Conservation (phyloP, 1,140 invertebrate species). For the Triops longicaudatus region DNA sequence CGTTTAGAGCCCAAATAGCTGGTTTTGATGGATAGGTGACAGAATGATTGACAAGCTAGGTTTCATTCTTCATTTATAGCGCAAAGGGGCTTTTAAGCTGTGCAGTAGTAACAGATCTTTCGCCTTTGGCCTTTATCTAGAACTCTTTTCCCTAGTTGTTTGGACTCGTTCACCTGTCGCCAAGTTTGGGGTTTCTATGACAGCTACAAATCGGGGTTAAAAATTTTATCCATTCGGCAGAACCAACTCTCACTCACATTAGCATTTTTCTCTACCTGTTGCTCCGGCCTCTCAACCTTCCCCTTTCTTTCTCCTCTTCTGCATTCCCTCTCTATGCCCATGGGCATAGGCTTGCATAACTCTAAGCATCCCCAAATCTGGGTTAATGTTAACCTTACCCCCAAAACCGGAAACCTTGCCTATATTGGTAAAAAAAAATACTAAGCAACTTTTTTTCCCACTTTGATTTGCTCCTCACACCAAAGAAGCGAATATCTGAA, state of each 20-base stretch:
- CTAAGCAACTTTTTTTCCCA: neutral
- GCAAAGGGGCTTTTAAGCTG: no score
- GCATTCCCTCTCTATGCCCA: neutral
- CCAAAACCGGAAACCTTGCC: neutral
- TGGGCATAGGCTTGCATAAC: slow-evolving; percentile 14
- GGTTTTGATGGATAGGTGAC: no score
- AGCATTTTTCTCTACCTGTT: slow-evolving; percentile 6
- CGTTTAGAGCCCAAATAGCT: no score
- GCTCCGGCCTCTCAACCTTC: neutral
- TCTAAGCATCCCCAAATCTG: neutral
- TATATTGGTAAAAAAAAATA: neutral
- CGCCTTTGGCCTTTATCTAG: no score
- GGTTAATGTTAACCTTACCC: neutral
- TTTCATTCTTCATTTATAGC: no score
- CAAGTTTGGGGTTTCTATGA: neutral
- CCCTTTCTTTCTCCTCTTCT: no score
- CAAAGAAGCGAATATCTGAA: slow-evolving; percentile 1
- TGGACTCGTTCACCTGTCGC: neutral
- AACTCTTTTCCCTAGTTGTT: no score
- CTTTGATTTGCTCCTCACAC: neutral
- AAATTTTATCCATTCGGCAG: neutral
- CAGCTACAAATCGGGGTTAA: slow-evolving; percentile 2
- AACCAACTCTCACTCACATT: neutral
- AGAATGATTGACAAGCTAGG: no score
- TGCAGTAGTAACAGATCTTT: no score